Percentiles rank a stretch among this genome's conserved stretches.
Evolutionary conservation across 1,140 invertebrate genomes (phyloP).

Genomic region (Pseudomyrmex sp.): DNA sequence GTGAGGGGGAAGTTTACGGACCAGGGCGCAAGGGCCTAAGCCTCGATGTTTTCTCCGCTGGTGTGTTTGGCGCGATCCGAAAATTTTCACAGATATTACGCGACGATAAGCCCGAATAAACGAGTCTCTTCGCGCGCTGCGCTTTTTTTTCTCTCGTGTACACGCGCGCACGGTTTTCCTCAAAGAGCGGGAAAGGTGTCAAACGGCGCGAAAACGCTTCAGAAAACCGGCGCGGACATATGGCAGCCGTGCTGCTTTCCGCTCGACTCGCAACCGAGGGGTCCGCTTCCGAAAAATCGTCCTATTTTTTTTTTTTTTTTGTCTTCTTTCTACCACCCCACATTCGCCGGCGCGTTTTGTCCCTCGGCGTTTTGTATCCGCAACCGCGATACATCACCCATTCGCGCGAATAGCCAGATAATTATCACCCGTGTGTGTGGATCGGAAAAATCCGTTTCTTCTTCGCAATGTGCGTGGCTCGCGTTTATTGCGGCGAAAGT

Average conservation of each 20-base stretch:
- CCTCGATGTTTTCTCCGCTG: no score
- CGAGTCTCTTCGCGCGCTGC: conserved; percentile 31
- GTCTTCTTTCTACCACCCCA: not conserved
- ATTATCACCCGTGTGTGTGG: conserved; percentile 54
- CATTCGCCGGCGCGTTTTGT: not conserved
- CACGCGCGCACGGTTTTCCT: not conserved
- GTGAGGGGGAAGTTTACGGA: not conserved
- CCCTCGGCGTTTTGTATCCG: no score
- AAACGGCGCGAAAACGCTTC: conserved; percentile 56
- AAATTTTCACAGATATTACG: conserved; percentile 42
- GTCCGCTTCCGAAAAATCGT: conserved; percentile 64
- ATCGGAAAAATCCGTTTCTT: conserved; percentile 47
- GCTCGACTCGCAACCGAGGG: conserved; percentile 44
- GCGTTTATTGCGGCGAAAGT: conserved; percentile 33
- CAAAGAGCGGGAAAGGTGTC: conserved; percentile 36
- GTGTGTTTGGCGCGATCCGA: not conserved
- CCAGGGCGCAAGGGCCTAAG: not conserved
- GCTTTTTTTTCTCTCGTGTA: conserved; percentile 1
- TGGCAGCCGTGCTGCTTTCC: conserved; percentile 64
- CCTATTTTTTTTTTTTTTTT: conserved; percentile 35
- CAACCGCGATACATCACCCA: conserved; percentile 23
- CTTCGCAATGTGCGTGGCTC: conserved; percentile 1
- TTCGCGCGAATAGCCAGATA: conserved; percentile 65
- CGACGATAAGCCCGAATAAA: conserved; percentile 61
- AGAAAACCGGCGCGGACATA: conserved; percentile 58